These are phyloP conservation scores for Matsumurasca onukii DNA, from an alignment of 1,140 invertebrate species.

Conservation along the genomic window DNA sequence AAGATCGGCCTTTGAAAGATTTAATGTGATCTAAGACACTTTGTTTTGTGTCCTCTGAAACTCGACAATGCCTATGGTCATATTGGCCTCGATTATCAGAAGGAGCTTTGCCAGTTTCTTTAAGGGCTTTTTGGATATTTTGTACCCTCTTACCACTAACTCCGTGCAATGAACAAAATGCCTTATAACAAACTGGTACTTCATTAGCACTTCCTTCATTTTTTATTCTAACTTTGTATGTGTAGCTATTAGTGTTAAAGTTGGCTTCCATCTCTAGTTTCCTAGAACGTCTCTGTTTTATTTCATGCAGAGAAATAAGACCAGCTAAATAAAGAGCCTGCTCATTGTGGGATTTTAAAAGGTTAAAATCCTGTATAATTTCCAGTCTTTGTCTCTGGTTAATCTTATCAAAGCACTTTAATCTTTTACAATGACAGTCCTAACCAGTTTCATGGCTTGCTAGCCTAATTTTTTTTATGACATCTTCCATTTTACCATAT, in stretches of 20 bases:
- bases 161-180: conserved; percentile 7
- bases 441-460: neutral
- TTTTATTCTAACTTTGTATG: conserved; percentile 2
- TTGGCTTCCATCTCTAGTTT: conserved; percentile 4
- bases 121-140: conserved; percentile 18
- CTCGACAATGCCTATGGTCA: conserved; percentile 7
- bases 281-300: neutral
- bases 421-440: neutral
- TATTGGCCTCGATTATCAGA: conserved; percentile 1
- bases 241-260: neutral
- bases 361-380: neutral
- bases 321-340: conserved; percentile 4
- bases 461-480: conserved; percentile 6
- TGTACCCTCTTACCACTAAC: conserved; percentile 15
- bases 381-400: neutral
- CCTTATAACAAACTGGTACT: conserved; percentile 8
- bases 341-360: conserved; percentile 1
- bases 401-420: conserved; percentile 9
- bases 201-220: neutral
- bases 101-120: conserved; percentile 21
- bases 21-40: conserved; percentile 18
- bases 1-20: conserved; percentile 8
- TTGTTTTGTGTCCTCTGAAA: neutral
- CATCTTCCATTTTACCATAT: conserved; percentile 10
- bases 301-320: neutral